These are phyloP conservation scores for Tipula unca DNA, from an alignment of 2,888 invertebrate species.

Conservation along the genomic window DNA sequence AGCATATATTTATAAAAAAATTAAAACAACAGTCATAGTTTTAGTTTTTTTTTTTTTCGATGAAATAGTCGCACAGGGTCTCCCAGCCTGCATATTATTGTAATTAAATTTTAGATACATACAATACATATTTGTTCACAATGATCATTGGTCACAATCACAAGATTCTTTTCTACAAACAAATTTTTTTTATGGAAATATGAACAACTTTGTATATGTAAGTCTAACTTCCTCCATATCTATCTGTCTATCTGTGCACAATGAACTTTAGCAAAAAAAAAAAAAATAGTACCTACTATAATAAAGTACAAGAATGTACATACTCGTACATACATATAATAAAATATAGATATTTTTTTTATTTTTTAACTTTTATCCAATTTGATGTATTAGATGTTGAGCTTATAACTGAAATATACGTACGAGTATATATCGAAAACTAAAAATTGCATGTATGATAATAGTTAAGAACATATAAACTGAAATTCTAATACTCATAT, in stretches of 20 bases:
- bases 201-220: neutral
- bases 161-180: neutral
- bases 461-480: neutral
- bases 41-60: neutral
- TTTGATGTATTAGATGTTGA: neutral
- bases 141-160: neutral
- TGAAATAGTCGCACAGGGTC: neutral
- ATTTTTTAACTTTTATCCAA: neutral
- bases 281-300: neutral
- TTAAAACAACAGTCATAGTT: neutral
- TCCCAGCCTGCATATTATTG: neutral
- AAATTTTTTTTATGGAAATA: neutral
- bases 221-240: neutral
- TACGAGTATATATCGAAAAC: neutral
- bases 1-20: neutral
- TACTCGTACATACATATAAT: no score
- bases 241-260: neutral
- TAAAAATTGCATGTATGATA: constrained; percentile 4
- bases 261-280: neutral
- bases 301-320: neutral
- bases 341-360: neutral
- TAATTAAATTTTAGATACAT: neutral
- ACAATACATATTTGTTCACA: neutral
- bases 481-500: neutral
- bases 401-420: neutral